Base-by-base conservation (phyloP, 2,888 invertebrate genomes). In the Papilio gigon region DNA sequence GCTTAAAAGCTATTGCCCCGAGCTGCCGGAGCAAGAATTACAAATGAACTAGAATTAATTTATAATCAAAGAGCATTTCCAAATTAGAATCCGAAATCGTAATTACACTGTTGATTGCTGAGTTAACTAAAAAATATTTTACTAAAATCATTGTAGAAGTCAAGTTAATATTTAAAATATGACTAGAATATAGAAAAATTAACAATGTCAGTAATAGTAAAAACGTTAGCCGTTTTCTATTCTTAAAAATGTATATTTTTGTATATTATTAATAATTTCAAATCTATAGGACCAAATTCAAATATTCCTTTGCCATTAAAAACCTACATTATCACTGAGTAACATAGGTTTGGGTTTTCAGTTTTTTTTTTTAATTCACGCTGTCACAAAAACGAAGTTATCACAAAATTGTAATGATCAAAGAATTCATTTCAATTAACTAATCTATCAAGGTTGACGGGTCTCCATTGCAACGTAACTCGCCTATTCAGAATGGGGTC, bases 361-460 rank as follows among this genome's bases (percentile, higher is more conserved):
- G n/a, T n/a, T n/a, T n/a, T n/a, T n/a, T n/a, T n/a, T n/a, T n/a
- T n/a, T n/a, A n/a, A n/a, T n/a, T n/a, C n/a, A n/a, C n/a, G n/a
- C n/a, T n/a, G n/a, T n/a, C 1, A 2, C 9, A 44, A 44, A 8
- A 47, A 20, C 17, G 20, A 25, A 17, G 4, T 35, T 35, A 30
- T 4, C 9, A 64, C 5, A 22, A 47, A 68, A 68, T 64, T 40
- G 44, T n/a, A 58, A 56, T 53, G 59, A 47, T 14, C 44, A 3
- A 25, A 14, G 47, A 63, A 35, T 44, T 65, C 33, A 35, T 25
- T 58, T 67, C 42, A 58, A 64, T 64, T 53, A 17, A 12, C 37
- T 53, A 64, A 53, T 64, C 37, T 17, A 53, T 40, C 64, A 53
- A 11, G 9, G 20, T 37, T 33, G 25, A 35, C 50, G 25, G 47